Evolutionary conservation across 2,888 invertebrate genomes (phyloP).

Genomic region (Phyllotreta cruciferae): DNA sequence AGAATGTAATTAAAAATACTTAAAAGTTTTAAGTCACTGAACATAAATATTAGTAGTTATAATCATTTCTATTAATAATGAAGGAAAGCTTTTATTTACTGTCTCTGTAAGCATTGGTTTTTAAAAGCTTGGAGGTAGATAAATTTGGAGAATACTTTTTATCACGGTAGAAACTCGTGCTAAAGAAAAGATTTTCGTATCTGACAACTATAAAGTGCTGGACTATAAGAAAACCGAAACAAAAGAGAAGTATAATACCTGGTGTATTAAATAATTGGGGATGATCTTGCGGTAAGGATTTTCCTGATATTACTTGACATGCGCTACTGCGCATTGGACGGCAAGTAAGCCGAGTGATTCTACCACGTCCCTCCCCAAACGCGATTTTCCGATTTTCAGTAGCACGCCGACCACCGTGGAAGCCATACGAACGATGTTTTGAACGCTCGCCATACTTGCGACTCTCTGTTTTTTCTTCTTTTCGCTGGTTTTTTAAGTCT

Average conservation of each 20-base stretch:
- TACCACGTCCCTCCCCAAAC: constrained; percentile 25
- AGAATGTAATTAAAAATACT: too few relatives aligned
- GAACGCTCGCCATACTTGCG: constrained; percentile 29
- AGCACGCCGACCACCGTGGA: constrained; percentile 25
- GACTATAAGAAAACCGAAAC: constrained; percentile 13
- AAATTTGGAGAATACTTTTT: too few relatives aligned
- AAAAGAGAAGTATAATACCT: constrained; percentile 6
- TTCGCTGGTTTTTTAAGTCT: constrained; percentile 4
- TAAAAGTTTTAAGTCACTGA: too few relatives aligned
- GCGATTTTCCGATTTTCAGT: constrained; percentile 28
- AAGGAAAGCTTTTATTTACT: too few relatives aligned
- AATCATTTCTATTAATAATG: too few relatives aligned
- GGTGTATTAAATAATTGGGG: constrained; percentile 31
- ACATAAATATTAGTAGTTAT: too few relatives aligned
- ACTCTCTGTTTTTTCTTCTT: constrained; percentile 19
- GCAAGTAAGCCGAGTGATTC: constrained; percentile 34
- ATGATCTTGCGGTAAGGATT: constrained; percentile 42
- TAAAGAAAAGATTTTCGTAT: too few relatives aligned
- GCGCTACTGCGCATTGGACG: constrained; percentile 36
- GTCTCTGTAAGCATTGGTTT: too few relatives aligned
- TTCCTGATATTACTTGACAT: constrained; percentile 38
- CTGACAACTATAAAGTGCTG: constrained; percentile 12
- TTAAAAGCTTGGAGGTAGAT: too few relatives aligned
- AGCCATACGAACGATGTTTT: constrained; percentile 32
- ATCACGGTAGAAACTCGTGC: too few relatives aligned